A percentile compares a stretch with the other conserved stretches of the same genome.
phyloP scores from a whole-genome alignment of 1,140 invertebrate species.

The Cheumatopsyche charites region DNA sequence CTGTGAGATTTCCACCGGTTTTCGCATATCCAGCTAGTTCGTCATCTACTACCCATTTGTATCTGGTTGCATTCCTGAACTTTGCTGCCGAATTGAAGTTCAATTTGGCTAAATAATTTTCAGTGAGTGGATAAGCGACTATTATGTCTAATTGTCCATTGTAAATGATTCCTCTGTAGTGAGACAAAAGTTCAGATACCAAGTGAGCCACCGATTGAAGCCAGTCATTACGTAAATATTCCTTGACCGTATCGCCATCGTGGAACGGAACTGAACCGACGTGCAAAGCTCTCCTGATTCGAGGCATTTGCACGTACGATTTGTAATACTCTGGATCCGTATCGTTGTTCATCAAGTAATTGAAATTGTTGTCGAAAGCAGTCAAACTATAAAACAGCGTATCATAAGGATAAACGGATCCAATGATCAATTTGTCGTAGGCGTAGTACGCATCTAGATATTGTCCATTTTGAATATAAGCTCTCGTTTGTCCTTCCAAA shows the following conservation, averaged over 20 bases:
- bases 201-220: slow-evolving; percentile 82
- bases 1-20: slow-evolving; percentile 73
- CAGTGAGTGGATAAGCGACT: slow-evolving; percentile 78
- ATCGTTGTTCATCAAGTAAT: slow-evolving; percentile 71
- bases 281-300: slow-evolving; percentile 75
- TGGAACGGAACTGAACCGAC: slow-evolving; percentile 80
- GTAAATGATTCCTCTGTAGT: slow-evolving; percentile 77
- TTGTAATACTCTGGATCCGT: slow-evolving; percentile 55
- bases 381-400: slow-evolving; percentile 80
- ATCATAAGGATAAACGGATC: slow-evolving; percentile 66
- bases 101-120: slow-evolving; percentile 72
- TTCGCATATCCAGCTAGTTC: slow-evolving; percentile 82
- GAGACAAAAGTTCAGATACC: slow-evolving; percentile 70
- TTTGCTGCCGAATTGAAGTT: slow-evolving; percentile 70
- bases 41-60: slow-evolving; percentile 71
- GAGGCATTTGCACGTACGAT: slow-evolving; percentile 65
- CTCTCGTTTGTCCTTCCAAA: slow-evolving; percentile 63
- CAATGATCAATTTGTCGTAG: slow-evolving; percentile 76
- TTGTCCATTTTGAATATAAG: slow-evolving; percentile 66
- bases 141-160: slow-evolving; percentile 87
- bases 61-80: slow-evolving; percentile 69
- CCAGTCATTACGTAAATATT: slow-evolving; percentile 76
- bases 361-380: slow-evolving; percentile 79
- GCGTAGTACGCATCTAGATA: slow-evolving; percentile 70
- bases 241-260: slow-evolving; percentile 66